Evolutionary conservation across 2,797 vertebrate genomes (phyloP).

Genomic region (Sarcophilus harrisii): DNA sequence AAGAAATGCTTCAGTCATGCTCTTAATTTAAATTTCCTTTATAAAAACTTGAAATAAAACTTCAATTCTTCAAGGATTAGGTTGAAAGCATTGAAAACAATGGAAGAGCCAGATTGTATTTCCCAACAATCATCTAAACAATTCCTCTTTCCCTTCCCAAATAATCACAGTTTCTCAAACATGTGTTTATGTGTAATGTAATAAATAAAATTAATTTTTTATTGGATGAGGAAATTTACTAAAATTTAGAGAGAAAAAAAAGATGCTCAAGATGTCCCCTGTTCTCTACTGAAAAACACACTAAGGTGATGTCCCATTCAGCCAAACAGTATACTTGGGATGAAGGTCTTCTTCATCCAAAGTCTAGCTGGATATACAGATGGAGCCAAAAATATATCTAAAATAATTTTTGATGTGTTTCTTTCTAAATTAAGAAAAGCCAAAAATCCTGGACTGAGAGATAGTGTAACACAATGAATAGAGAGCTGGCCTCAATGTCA

Average conservation of each 20-base stretch:
- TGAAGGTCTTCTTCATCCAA: neutral
- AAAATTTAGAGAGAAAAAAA: neutral
- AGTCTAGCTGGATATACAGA: neutral
- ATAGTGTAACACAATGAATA: neutral
- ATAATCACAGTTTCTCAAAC: slow-evolving; percentile 6
- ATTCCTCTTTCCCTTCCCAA: slow-evolving; percentile 17
- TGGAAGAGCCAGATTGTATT: slow-evolving; percentile 8
- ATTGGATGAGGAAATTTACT: slow-evolving; percentile 2
- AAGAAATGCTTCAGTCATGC: slow-evolving; percentile 22
- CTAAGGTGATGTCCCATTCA: neutral
- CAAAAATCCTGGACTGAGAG: neutral
- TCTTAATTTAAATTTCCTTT: neutral
- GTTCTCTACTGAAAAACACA: slow-evolving; percentile 7
- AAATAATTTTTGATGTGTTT: neutral
- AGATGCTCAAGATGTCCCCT: neutral
- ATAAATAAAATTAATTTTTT: slow-evolving; percentile 35
- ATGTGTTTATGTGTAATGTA: slow-evolving; percentile 2
- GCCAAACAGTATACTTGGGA: neutral
- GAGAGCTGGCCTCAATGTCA: neutral
- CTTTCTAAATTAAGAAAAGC: slow-evolving; percentile 21
- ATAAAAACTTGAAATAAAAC: slow-evolving; percentile 10
- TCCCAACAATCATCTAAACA: slow-evolving; percentile 27
- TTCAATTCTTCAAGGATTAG: slow-evolving; percentile 51
- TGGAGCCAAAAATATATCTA: neutral
- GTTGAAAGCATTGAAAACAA: neutral